phyloP scores from a whole-genome alignment of 2,888 invertebrate genomes.

The Stenolophus ochropezus region DNA sequence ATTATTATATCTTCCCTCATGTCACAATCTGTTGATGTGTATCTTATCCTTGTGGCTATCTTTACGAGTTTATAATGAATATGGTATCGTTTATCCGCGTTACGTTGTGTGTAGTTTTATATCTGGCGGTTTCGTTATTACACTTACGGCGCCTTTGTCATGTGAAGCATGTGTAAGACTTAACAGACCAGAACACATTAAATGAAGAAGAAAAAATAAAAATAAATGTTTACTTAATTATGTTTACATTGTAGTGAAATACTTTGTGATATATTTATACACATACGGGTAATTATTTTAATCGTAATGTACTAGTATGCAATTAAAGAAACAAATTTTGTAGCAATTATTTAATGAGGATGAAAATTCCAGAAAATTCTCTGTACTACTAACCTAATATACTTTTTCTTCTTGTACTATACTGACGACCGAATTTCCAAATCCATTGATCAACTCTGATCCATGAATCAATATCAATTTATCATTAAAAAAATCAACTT shows the following conservation, averaged over 20 bases:
- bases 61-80: constrained; percentile 9
- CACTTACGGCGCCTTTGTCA: neutral
- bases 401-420: no score
- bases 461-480: no score
- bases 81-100: neutral
- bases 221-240: neutral
- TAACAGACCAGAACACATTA: neutral
- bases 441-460: no score
- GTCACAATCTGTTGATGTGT: neutral
- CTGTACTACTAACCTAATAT: no score
- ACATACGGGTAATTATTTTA: neutral
- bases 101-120: neutral
- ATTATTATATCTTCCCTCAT: constrained; percentile 8
- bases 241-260: neutral
- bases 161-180: neutral
- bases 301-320: no score
- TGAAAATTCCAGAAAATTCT: no score
- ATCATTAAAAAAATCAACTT: no score
- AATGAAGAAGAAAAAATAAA: neutral
- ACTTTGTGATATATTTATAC: neutral
- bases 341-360: neutral
- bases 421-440: no score
- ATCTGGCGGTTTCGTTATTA: neutral
- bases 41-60: neutral
- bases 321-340: neutral